Evolutionary conservation across 2,113 vertebrate species (phyloP).

Genomic region (Trachemys scripta): DNA sequence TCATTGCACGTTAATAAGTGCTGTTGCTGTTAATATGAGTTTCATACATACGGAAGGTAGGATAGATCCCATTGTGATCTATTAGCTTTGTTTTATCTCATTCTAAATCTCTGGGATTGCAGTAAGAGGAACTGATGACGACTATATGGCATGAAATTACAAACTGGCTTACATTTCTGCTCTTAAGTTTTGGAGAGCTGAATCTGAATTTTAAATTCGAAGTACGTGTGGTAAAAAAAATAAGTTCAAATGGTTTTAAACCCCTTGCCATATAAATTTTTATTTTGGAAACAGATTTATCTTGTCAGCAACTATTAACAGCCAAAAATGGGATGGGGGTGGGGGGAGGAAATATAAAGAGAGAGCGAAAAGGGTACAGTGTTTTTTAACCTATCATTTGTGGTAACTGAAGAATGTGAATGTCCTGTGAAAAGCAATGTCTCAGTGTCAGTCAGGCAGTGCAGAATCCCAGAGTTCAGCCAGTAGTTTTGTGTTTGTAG

Average conservation of each 20-base stretch:
- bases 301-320: neutral
- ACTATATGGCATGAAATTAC: neutral
- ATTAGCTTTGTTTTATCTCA: slow-evolving; percentile 38
- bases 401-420: neutral
- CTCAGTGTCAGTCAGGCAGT: accelerated
- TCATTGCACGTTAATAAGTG: neutral
- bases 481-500: neutral
- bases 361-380: neutral
- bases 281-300: neutral
- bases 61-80: neutral
- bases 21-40: neutral
- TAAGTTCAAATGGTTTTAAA: neutral
- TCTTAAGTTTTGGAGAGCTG: neutral
- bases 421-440: neutral
- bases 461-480: neutral
- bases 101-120: neutral
- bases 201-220: neutral
- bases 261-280: neutral
- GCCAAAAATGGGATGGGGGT: neutral
- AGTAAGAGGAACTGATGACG: neutral
- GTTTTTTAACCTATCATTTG: neutral
- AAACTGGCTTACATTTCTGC: neutral
- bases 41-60: neutral
- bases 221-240: neutral
- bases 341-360: neutral